Percentiles rank a stretch among this genome's conserved stretches.
Conservation (phyloP, 2,113 vertebrate species). For the Lucifuga dentata region DNA sequence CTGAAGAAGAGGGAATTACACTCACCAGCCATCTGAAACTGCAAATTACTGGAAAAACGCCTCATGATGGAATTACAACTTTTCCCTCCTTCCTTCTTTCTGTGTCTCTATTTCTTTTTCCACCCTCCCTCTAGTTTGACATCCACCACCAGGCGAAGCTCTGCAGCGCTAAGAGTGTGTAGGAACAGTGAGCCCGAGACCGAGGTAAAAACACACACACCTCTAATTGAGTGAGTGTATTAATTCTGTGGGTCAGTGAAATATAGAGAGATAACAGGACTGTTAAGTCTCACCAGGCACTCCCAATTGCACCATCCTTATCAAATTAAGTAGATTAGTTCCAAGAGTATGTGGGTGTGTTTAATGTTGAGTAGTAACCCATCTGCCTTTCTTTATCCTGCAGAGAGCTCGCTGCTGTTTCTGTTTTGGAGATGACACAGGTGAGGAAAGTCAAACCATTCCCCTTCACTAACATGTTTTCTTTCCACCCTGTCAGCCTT, state of each 20-base stretch:
- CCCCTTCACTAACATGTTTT: neutral
- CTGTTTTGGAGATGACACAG: conserved; percentile 87
- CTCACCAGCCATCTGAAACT: conserved; percentile 43
- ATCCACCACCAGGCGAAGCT: conserved; percentile 94
- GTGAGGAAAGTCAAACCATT: conserved; percentile 77
- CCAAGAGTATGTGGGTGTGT: neutral
- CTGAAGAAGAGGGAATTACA: conserved; percentile 38
- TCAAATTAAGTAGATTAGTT: conserved; percentile 1
- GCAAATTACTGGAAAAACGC: conserved; percentile 44
- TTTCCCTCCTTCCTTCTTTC: conserved; percentile 30
- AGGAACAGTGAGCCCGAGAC: conserved; percentile 86
- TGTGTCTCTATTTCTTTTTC: conserved; percentile 15
- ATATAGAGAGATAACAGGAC: conserved; percentile 2
- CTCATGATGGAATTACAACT: conserved; percentile 29
- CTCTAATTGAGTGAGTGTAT: neutral
- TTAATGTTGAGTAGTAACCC: conserved; percentile 11
- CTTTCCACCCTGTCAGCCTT: neutral
- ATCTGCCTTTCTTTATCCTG: conserved; percentile 45
- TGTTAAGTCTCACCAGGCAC: neutral
- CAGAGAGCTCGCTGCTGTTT: conserved; percentile 97
- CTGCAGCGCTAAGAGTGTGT: conserved; percentile 89
- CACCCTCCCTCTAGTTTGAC: conserved; percentile 84
- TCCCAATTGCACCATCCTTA: neutral
- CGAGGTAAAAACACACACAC: conserved; percentile 84
- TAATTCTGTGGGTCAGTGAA: conserved; percentile 17